These are phyloP conservation scores for Microctenopoma stevenorrisi DNA, from an alignment of 2,797 vertebrate species.

Conservation along the genomic window DNA sequence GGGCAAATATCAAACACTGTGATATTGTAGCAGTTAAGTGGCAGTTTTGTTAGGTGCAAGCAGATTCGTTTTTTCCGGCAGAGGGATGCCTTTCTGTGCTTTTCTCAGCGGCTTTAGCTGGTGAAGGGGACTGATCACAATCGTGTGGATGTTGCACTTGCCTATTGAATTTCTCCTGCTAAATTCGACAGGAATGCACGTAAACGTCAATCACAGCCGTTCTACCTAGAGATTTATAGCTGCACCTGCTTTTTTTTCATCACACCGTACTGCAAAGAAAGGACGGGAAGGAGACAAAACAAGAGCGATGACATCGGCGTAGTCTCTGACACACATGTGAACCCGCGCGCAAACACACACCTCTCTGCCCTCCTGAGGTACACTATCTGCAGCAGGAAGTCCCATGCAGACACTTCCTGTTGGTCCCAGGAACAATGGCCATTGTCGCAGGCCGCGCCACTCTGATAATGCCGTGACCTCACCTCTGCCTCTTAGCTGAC, in stretches of 20 bases:
- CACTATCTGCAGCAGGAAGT: slow-evolving; percentile 84
- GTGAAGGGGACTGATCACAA: slow-evolving; percentile 19
- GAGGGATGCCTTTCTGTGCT: slow-evolving; percentile 36
- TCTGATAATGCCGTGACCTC: slow-evolving; percentile 83
- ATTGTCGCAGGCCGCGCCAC: slow-evolving; percentile 76
- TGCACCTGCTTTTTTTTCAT: background rate
- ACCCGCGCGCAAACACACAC: slow-evolving; percentile 43
- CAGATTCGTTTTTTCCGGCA: slow-evolving; percentile 21
- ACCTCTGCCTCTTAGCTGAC: slow-evolving; percentile 81
- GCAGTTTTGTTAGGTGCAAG: slow-evolving; percentile 61
- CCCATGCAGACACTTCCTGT: slow-evolving; percentile 83
- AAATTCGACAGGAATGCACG: background rate
- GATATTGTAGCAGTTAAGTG: slow-evolving; percentile 71
- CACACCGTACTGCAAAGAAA: background rate
- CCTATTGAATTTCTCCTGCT: slow-evolving; percentile 7
- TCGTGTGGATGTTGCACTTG: slow-evolving; percentile 13
- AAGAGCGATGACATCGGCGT: slow-evolving; percentile 36
- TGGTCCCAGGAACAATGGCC: slow-evolving; percentile 82
- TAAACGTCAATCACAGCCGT: background rate
- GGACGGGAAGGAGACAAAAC: slow-evolving; percentile 2
- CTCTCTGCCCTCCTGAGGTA: slow-evolving; percentile 72
- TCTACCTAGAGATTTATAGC: too few relatives aligned
- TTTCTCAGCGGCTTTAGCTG: slow-evolving; percentile 24
- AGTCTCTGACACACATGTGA: slow-evolving; percentile 36
- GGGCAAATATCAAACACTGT: slow-evolving; percentile 55